Conservation (phyloP, 1,140 invertebrate genomes). For the Probaryconus sp. region DNA sequence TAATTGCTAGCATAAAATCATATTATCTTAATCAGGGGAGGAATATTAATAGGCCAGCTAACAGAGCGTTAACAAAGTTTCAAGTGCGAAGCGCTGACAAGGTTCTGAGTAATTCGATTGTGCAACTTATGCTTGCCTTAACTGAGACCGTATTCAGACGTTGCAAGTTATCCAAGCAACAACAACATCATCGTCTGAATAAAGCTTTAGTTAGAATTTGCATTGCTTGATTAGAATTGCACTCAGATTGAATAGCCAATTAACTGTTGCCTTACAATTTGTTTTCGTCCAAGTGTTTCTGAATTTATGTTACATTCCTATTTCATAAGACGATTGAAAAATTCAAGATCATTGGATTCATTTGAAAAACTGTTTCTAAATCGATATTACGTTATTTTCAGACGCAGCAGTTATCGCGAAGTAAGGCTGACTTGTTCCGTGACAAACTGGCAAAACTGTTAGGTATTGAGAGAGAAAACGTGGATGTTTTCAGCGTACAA, state of each 20-base stretch:
- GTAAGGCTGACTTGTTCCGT: conserved; percentile 92
- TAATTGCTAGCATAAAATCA: too few species aligned
- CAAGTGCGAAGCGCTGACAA: too few species aligned
- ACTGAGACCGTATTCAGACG: background rate
- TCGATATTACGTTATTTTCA: conserved; percentile 65
- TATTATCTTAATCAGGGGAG: too few species aligned
- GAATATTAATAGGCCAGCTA: too few species aligned
- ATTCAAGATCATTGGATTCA: too few species aligned
- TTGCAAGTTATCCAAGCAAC: conserved; percentile 1
- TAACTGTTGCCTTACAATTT: background rate
- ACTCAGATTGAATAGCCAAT: background rate
- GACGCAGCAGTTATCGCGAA: conserved; percentile 88
- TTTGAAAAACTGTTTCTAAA: background rate
- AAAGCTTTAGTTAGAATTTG: background rate
- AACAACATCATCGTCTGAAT: background rate
- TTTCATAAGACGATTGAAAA: too few species aligned
- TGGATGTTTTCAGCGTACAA: conserved; percentile 97
- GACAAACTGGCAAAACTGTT: conserved; percentile 92
- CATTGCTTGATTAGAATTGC: conserved; percentile 7
- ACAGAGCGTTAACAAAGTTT: too few species aligned
- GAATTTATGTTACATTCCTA: too few species aligned
- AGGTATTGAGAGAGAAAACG: conserved; percentile 90
- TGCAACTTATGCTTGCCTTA: too few species aligned
- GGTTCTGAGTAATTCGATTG: too few species aligned
- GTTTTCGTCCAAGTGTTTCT: too few species aligned